phyloP scores from a whole-genome alignment of 2,113 vertebrate genomes.

The Sceloporus undulatus region DNA sequence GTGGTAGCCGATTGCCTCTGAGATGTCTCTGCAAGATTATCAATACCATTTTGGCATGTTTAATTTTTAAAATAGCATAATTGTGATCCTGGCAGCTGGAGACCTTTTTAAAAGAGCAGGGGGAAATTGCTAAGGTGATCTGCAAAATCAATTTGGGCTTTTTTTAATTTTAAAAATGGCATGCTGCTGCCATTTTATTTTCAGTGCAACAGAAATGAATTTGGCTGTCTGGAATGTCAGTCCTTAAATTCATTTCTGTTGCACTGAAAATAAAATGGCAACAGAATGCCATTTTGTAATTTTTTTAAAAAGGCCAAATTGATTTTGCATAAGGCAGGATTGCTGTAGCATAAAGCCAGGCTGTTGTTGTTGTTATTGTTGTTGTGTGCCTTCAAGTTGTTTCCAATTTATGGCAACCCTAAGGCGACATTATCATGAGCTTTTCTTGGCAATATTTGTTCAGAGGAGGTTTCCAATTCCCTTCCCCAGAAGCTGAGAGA shows the following conservation, averaged over 20 bases:
- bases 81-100: not conserved
- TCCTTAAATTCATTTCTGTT: not conserved
- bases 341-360: no score
- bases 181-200: not conserved
- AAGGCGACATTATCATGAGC: no score
- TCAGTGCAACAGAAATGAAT: not conserved
- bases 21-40: not conserved
- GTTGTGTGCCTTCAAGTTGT: no score
- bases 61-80: not conserved
- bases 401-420: no score
- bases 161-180: not conserved
- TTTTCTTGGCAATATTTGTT: no score
- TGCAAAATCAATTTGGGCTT: not conserved
- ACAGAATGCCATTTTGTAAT: not conserved
- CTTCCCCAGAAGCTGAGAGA: no score
- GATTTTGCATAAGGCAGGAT: not conserved
- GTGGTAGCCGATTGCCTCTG: not conserved
- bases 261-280: not conserved
- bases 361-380: no score
- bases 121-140: no score
- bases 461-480: no score
- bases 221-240: no score
- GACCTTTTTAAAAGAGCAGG: not conserved
- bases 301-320: no score
- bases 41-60: not conserved